Evolutionary conservation across 53 echinoderm and acorn worm species (phyloP), one percentile per base, ranked within the genome.

Genomic region (Echinarachnius parma): DNA sequence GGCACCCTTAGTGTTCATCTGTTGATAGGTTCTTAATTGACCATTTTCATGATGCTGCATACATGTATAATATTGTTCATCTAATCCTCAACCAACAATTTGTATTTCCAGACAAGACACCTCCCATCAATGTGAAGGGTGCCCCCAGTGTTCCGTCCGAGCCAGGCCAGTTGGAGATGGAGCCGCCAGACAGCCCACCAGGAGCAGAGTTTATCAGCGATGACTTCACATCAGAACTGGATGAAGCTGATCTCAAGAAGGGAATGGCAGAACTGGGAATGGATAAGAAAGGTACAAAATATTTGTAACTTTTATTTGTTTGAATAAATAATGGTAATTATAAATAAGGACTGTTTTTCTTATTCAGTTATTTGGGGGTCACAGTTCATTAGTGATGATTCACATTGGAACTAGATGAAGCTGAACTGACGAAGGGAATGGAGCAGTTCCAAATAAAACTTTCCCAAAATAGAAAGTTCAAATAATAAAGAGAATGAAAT

Each of bases 371-470:
- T n/a, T n/a, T n/a, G n/a, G n/a, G 90, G 76, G n/a, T 76, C 84
- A 21, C 91, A 91, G 71, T 96, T 96, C 47, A 82, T 88, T 78
- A 96, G 96, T 61, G 96, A 96, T 66, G 91, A 84, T 96, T 91
- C 62, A 82, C 76, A 45, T 91, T 88, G 31, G 91, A 82, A 46
- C 77, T 96, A 2, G 91, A 96, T 49, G 81, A 96, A 48, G 96
- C 78, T 1, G 96, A 96, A 5, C 75, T 96, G 29, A 82, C 84
- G 83, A 96, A 96, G 58, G 96, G 96, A 0, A 91, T 96, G 80
- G 87, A 91, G 50, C 91, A 96, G 64, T 72, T 96, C n/a, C n/a
- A n/a, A n/a, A n/a, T n/a, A n/a, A n/a, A n/a, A n/a, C n/a, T n/a
- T n/a, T n/a, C n/a, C n/a, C n/a, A n/a, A n/a, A n/a, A n/a, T n/a